Base-by-base conservation (phyloP, 2,888 invertebrate genomes). In the Amiota minor region DNA sequence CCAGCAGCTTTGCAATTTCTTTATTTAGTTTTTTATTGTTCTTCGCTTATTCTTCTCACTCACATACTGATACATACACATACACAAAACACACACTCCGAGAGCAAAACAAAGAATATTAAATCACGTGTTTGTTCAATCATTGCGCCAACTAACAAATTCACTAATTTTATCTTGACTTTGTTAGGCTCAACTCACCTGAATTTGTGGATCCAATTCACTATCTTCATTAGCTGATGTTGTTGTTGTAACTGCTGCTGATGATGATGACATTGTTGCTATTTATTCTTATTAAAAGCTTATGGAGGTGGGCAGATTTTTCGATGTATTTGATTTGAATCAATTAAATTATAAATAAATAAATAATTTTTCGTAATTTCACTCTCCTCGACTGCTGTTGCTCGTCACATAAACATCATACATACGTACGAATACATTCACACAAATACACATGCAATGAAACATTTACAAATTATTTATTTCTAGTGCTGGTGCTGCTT, bases 161-260 rank as follows among this genome's bases (percentile, higher is more conserved):
- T 35, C 6, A 35, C 35, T 35, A 35, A 35, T 35, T 35, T 23
- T 23, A 2, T 23, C 35, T 35, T 3, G 35, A 35, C 35, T 10
- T 71, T 16, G 20, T 35, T 50, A n/a, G 73, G n/a, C n/a, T n/a
- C n/a, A n/a, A n/a, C 82, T 87, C 75, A 89, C 88, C 89, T 89
- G 89, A 81, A 89, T 89, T 76, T 88, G 89, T 80, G 89, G 89
- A 83, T 89, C 89, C 85, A 89, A 85, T 79, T 89, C 88, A 81
- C 84, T 81, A 35, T 62, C 35, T 18, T 68, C 67, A 53, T 49
- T 23, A 50, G 20, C 12, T 67, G 67, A 6, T 49, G 56, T 11
- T 64, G 46, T 0, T 47, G 65, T 12, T 49, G 49, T 8, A 18
- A 16, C 14, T 47, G 65, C 49, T 16, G 65, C 46, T 46, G 65